Conservation (phyloP, 1,140 invertebrate species). For the Meteorus sp. region DNA sequence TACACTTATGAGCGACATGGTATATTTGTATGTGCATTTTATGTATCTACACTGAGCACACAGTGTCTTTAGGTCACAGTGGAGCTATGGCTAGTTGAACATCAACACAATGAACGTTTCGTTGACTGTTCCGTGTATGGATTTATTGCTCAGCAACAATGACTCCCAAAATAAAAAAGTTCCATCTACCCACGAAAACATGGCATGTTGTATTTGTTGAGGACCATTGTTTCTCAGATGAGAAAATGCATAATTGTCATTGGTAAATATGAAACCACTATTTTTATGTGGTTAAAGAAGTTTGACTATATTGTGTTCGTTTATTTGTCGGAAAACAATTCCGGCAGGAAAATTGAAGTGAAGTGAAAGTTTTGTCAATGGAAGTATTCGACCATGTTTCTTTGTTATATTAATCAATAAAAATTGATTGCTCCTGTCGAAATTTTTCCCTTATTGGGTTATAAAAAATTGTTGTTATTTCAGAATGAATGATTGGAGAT, state of each 20-base stretch:
- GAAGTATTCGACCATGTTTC: too few species aligned
- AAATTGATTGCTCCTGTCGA: too few species aligned
- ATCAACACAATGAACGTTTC: constrained; percentile 29
- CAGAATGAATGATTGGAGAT: too few species aligned
- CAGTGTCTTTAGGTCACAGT: not conserved
- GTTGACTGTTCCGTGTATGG: constrained; percentile 15
- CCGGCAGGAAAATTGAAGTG: too few species aligned
- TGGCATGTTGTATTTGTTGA: constrained; percentile 6
- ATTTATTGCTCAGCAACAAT: constrained; percentile 30
- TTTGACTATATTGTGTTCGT: too few species aligned
- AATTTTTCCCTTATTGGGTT: too few species aligned
- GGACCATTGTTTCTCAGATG: not conserved
- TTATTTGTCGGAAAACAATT: too few species aligned
- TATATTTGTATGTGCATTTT: not conserved
- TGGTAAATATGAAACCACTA: not conserved
- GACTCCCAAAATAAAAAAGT: constrained; percentile 31
- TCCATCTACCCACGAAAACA: constrained; percentile 14
- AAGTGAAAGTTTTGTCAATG: too few species aligned
- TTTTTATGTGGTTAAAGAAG: not conserved
- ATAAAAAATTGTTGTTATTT: too few species aligned
- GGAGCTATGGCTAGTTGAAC: constrained; percentile 11
- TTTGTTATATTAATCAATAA: too few species aligned
- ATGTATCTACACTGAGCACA: not conserved
- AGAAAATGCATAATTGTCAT: not conserved
- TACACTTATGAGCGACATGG: not conserved